Base-by-base conservation (phyloP, 1,140 invertebrate species). In the Matsumurasca onukii region DNA sequence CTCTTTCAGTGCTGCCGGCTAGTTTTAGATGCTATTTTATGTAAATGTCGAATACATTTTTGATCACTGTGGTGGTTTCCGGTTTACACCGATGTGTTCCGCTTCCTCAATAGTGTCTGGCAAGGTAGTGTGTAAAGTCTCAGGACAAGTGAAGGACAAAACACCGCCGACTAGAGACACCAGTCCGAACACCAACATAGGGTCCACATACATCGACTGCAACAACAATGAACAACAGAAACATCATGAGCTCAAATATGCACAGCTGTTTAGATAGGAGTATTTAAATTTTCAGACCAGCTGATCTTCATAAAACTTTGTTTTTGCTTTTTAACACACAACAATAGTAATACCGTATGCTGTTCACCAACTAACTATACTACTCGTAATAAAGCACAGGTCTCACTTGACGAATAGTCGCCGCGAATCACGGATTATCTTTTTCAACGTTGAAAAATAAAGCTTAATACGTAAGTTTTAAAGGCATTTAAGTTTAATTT, bases 101-200 rank as follows among this genome's bases (percentile, higher is more conserved):
- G 88, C 88, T 72, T 91, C 88, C 69, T 82, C 82, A 1, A 91
- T 77, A 0, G 88, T 89, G 77, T 90, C 88, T 0, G 89, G 89
- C 69, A 91, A 78, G 72, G 85, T 87, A 3, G 80, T 82, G 45
- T 85, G 84, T 9, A 86, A 76, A 0, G 89, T 91, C 80, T 91
- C 89, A 0, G 90, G 90, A 72, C 90, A 86, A 12, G 84, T 78
- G 2, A 91, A 75, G 9, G 86, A 83, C 29, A 89, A 74, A 12
- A 86, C 17, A 20, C 83, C 87, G 31, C 88, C 84, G 20, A 85
- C 75, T 0, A 87, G 75, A 5, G 88, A 85, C 73, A 89, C 85
- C 20, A 79, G 76, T 0, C 87, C 89, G 77, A 91, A 92, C 24
- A 91, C 78, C 22, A 89, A 76, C 1, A 89, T 79, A 1, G 82